These are phyloP conservation scores for Zapus hudsonius DNA, from an alignment of 2,113 vertebrate genomes.

Conservation along the genomic window DNA sequence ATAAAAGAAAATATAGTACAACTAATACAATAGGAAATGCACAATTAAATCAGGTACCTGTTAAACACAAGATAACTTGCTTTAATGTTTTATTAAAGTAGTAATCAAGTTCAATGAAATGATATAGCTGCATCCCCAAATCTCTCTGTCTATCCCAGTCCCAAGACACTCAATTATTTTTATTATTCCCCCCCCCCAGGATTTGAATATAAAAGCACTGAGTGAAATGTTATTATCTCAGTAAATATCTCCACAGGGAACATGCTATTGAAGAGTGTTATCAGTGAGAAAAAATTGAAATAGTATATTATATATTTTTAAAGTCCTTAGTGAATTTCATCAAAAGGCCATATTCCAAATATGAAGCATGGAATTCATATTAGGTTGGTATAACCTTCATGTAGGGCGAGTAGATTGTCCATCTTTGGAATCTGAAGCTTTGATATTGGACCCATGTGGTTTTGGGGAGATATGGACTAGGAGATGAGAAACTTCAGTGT, in stretches of 20 bases:
- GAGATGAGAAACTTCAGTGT: not conserved
- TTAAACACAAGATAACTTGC: constrained; percentile 1
- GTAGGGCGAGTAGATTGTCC: not conserved
- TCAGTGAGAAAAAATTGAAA: constrained; percentile 35
- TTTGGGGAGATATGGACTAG: not conserved
- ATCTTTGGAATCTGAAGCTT: constrained; percentile 34
- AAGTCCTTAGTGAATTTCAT: constrained; percentile 11
- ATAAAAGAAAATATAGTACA: constrained; percentile 42
- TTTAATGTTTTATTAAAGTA: constrained; percentile 2
- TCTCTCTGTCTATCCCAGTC: not conserved
- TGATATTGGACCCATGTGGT: not conserved
- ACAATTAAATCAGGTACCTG: constrained; percentile 5
- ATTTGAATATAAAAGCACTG: constrained; percentile 53
- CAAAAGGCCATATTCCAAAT: constrained; percentile 35
- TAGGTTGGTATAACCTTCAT: not conserved
- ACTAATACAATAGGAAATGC: constrained; percentile 17
- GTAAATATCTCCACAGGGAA: constrained; percentile 25
- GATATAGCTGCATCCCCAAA: not conserved
- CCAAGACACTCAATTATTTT: constrained; percentile 30
- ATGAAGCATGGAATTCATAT: not conserved
- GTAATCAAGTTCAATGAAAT: constrained; percentile 12
- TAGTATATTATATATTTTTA: constrained; percentile 16
- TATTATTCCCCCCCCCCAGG: not conserved
- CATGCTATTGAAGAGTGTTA: constrained; percentile 23
- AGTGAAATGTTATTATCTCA: constrained; percentile 38